These are phyloP conservation scores for Nasonia oneida DNA, from an alignment of 2,888 invertebrate species.

Conservation along the genomic window DNA sequence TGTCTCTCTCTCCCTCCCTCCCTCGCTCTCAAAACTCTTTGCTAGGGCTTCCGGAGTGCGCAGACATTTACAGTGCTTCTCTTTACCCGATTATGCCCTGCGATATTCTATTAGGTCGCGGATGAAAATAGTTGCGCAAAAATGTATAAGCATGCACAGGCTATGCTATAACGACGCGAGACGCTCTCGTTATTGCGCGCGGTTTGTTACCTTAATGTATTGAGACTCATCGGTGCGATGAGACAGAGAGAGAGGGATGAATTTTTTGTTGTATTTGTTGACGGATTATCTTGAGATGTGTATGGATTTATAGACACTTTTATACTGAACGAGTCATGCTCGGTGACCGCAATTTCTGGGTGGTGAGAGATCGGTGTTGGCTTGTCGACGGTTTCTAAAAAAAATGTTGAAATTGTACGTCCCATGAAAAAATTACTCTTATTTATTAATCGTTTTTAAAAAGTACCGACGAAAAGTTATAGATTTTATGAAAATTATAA, in stretches of 20 bases:
- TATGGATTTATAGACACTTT: too few relatives aligned
- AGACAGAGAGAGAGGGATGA: background rate
- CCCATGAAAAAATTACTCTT: too few relatives aligned
- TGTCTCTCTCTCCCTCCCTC: background rate
- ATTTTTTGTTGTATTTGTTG: background rate
- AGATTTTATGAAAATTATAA: too few relatives aligned
- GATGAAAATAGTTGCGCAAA: slow-evolving; percentile 69
- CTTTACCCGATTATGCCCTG: slow-evolving; percentile 77
- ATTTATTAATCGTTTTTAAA: too few relatives aligned
- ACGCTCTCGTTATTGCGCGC: background rate
- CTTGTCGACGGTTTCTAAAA: too few relatives aligned
- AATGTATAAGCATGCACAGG: slow-evolving; percentile 58
- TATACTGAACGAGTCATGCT: too few relatives aligned
- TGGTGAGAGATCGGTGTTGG: too few relatives aligned
- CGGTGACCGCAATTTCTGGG: too few relatives aligned
- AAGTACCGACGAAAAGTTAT: too few relatives aligned
- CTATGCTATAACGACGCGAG: slow-evolving; percentile 14
- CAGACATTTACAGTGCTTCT: slow-evolving; percentile 76
- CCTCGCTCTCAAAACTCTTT: slow-evolving; percentile 23
- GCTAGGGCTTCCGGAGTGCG: slow-evolving; percentile 58
- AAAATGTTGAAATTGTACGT: too few relatives aligned
- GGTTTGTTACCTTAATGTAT: background rate
- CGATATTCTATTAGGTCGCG: slow-evolving; percentile 74
- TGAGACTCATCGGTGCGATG: background rate
- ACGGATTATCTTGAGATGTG: too few relatives aligned